Evolutionary conservation across 1,140 invertebrate species (phyloP).

Genomic region (Samia ricini): DNA sequence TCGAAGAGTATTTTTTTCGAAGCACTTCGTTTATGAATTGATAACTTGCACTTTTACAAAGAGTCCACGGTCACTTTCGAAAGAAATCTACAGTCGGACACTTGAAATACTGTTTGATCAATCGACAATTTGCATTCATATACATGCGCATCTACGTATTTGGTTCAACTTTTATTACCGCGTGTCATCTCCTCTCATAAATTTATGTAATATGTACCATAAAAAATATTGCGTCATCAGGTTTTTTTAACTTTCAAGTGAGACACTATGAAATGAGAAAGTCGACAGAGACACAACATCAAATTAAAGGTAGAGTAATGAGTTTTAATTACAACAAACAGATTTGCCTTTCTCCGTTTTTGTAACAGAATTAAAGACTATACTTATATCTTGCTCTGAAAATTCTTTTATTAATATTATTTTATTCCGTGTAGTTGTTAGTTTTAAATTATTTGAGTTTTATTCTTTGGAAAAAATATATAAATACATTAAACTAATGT

Average conservation of each 20-base stretch:
- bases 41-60: not conserved
- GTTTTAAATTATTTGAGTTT: too few relatives aligned
- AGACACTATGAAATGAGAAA: constrained; percentile 1
- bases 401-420: not conserved
- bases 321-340: not conserved
- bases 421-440: not conserved
- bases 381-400: not conserved
- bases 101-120: not conserved
- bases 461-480: too few relatives aligned
- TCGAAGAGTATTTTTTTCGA: not conserved
- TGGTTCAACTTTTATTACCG: not conserved
- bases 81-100: not conserved
- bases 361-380: not conserved
- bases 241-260: not conserved
- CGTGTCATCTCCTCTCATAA: not conserved
- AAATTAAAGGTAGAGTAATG: not conserved
- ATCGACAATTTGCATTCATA: not conserved
- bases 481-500: too few relatives aligned
- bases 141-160: not conserved
- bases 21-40: not conserved
- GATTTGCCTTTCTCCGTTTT: not conserved
- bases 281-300: not conserved
- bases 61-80: not conserved
- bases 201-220: not conserved
- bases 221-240: not conserved